phyloP scores from a whole-genome alignment of 2,888 invertebrate genomes.

The Tenthredo mesomela region DNA sequence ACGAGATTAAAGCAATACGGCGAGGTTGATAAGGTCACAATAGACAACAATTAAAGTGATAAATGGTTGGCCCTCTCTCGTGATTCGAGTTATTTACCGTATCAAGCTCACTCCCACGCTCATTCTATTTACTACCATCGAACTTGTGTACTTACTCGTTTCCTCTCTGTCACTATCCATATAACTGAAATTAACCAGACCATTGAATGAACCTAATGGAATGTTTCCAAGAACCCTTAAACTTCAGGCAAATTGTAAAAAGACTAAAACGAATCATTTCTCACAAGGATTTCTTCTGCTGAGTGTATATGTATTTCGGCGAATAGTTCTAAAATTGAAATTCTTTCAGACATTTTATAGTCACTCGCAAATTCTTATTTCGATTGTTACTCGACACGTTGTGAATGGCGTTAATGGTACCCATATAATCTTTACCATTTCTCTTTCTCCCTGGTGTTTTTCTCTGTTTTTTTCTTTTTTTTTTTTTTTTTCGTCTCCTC shows the following conservation, averaged over 20 bases:
- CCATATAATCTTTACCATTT: background rate
- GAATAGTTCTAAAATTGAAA: background rate
- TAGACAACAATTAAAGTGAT: conserved; percentile 24
- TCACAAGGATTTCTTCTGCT: background rate
- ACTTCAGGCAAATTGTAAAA: background rate
- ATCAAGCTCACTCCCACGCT: background rate
- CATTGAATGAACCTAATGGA: background rate
- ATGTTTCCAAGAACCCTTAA: background rate
- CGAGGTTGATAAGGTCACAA: background rate
- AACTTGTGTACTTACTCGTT: background rate
- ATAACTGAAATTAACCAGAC: background rate
- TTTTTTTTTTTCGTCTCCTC: background rate
- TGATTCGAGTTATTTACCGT: background rate
- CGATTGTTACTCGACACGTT: background rate
- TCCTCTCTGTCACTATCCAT: background rate
- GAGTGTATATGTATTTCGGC: background rate
- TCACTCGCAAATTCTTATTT: background rate
- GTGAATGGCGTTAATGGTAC: background rate
- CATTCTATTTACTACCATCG: background rate
- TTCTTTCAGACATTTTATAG: background rate
- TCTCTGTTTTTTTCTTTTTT: background rate
- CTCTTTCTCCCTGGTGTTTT: background rate
- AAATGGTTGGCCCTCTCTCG: background rate
- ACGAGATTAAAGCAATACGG: background rate
- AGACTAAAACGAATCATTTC: background rate